Base-by-base conservation (phyloP, 2,888 invertebrate genomes). In the Pachydiplax longipennis region DNA sequence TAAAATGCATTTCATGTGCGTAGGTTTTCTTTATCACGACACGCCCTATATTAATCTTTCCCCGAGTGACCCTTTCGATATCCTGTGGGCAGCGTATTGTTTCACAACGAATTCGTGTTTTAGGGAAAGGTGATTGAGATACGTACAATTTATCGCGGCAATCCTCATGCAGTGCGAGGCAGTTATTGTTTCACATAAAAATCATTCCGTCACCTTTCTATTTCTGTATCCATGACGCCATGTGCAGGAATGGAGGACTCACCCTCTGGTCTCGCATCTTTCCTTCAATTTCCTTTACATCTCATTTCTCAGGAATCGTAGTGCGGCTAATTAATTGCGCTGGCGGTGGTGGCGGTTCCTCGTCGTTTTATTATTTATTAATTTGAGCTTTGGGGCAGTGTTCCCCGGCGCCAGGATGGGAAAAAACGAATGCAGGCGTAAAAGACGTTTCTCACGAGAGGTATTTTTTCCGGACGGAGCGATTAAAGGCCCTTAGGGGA, bases 391-490 rank as follows among this genome's bases (percentile, higher is more conserved):
- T 31, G 37, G 37, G 83, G 58, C 83, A 83, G 53, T 35, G 83
- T 83, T 83, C 35, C 6, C 35, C 58, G 83, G 58, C 58, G 83
- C 58, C 58, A 35, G 58, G 37, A 37, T 22, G 87, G 37, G 83
- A 58, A 87, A 61, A 87, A 83, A 83, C 53, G 61, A 25, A 40
- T 18, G 87, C 37, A 61, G 73, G 31, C 31, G 73, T n/a, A 87
- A n/a, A 65, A 61, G 61, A 87, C 61, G 87, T 87, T 87, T 61
- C 87, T 87, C 87, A 87, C 87, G 61, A 58, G 87, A 5, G 18
- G 87, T 53, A 25, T 83, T 65, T 73, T n/a, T 83, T 83, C 83
- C 15, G 25, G 83, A 58, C 83, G 35, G 58, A 25, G 31, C 18
- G 65, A 65, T 22, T 58, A 58, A 35, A 58, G 53, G 83, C 35